Percentiles rank a stretch among this genome's conserved stretches.
These are phyloP conservation scores for Apis laboriosa DNA, from an alignment of 1,140 invertebrate genomes.

Conservation along the genomic window DNA sequence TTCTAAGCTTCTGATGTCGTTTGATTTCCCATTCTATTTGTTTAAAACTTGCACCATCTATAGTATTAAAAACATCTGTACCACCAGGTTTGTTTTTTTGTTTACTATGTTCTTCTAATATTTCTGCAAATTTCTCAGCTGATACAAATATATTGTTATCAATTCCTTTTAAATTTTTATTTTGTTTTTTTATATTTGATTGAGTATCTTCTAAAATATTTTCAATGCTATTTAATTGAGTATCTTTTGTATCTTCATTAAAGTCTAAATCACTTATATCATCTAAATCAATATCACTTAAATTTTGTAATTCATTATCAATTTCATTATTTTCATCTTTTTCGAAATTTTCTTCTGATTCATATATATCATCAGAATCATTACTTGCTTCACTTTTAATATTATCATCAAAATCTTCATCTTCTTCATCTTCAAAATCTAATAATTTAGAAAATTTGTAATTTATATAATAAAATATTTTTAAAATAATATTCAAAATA, in stretches of 20 bases:
- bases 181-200: constrained; percentile 34
- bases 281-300: constrained; percentile 62
- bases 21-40: constrained; percentile 86
- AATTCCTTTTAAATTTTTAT: constrained; percentile 50
- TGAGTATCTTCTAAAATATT: constrained; percentile 14
- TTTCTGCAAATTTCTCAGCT: constrained; percentile 87
- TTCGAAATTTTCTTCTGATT: constrained; percentile 67
- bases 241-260: constrained; percentile 44
- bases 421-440: constrained; percentile 53
- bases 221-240: constrained; percentile 16
- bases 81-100: constrained; percentile 83
- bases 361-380: constrained; percentile 72
- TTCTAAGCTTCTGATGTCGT: constrained; percentile 73
- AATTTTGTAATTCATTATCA: constrained; percentile 63
- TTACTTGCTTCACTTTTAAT: constrained; percentile 75
- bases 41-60: constrained; percentile 85
- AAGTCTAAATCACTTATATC: constrained; percentile 67
- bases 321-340: constrained; percentile 55
- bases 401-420: constrained; percentile 70
- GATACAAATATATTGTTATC: constrained; percentile 84
- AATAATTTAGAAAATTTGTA: constrained; percentile 17
- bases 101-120: constrained; percentile 85
- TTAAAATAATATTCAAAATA: neutral
- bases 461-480: neutral
- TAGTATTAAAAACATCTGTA: constrained; percentile 83